Conservation (phyloP, 2,113 vertebrate genomes). For the Colossoma macropomum region DNA sequence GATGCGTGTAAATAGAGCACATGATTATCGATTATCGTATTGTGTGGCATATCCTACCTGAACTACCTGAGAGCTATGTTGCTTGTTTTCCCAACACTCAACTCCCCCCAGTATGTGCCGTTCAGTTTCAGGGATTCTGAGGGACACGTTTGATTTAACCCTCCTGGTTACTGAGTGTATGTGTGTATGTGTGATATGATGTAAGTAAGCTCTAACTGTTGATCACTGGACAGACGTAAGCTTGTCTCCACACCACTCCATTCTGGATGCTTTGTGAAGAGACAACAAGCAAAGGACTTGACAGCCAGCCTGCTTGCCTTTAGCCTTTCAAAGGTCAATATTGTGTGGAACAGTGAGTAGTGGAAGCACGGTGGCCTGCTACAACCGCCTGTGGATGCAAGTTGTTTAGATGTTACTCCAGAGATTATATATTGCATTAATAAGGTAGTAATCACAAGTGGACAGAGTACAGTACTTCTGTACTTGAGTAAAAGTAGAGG, state of each 20-base stretch:
- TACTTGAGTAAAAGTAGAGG: no score
- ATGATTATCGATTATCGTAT: slow-evolving; percentile 9
- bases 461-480: no score
- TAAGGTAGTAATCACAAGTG: neutral
- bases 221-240: neutral
- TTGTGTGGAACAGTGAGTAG: neutral
- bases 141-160: slow-evolving; percentile 10
- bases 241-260: neutral
- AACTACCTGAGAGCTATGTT: slow-evolving; percentile 47
- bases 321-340: neutral
- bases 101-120: neutral
- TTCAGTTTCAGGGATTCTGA: slow-evolving; percentile 74
- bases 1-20: slow-evolving; percentile 68
- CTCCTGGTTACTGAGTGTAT: slow-evolving; percentile 13
- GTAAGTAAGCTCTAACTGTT: neutral
- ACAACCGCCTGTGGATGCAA: neutral
- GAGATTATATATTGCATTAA: slow-evolving; percentile 28
- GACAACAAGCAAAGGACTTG: neutral
- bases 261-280: neutral
- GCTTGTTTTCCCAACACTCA: slow-evolving; percentile 57
- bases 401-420: slow-evolving; percentile 12
- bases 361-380: neutral
- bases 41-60: slow-evolving; percentile 44
- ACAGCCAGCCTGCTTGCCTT: neutral
- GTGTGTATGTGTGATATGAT: neutral